phyloP scores from a whole-genome alignment of 2,888 invertebrate genomes.

The Julus scandinavius region DNA sequence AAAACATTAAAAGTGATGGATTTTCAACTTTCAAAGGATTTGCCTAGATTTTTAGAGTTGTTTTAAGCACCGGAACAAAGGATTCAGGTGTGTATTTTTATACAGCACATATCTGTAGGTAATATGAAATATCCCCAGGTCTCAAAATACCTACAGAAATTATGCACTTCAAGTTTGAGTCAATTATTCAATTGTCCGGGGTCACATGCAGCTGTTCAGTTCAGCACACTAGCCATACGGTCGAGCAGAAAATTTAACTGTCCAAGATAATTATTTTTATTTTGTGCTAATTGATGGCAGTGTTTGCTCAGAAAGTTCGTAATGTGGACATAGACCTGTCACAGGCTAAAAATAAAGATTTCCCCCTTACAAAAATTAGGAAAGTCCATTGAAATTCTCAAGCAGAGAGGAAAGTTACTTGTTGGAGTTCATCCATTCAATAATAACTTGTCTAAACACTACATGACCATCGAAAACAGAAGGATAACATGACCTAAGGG shows the following conservation, averaged over 20 bases:
- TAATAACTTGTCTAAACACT: slow-evolving; percentile 25
- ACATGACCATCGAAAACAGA: slow-evolving; percentile 22
- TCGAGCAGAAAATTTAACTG: neutral
- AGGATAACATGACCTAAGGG: slow-evolving; percentile 3
- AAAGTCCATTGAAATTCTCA: neutral
- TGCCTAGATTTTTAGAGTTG: too few species aligned
- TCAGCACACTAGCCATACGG: neutral
- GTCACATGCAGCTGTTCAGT: neutral
- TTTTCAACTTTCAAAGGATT: too few species aligned
- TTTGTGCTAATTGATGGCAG: slow-evolving; percentile 31
- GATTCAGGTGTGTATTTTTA: too few species aligned
- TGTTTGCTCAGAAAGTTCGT: neutral
- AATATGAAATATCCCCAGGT: neutral
- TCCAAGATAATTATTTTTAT: slow-evolving; percentile 26
- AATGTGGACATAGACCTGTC: neutral
- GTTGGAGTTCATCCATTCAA: slow-evolving; percentile 22
- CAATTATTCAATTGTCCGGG: slow-evolving; percentile 21
- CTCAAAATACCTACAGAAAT: neutral
- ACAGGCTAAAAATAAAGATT: neutral
- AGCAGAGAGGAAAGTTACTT: neutral
- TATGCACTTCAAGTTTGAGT: neutral
- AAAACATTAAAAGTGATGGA: too few species aligned
- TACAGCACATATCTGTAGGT: neutral
- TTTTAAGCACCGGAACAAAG: too few species aligned
- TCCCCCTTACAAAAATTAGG: neutral